Conservation (phyloP, 2,113 vertebrate species). For the Paratilapia polleni region DNA sequence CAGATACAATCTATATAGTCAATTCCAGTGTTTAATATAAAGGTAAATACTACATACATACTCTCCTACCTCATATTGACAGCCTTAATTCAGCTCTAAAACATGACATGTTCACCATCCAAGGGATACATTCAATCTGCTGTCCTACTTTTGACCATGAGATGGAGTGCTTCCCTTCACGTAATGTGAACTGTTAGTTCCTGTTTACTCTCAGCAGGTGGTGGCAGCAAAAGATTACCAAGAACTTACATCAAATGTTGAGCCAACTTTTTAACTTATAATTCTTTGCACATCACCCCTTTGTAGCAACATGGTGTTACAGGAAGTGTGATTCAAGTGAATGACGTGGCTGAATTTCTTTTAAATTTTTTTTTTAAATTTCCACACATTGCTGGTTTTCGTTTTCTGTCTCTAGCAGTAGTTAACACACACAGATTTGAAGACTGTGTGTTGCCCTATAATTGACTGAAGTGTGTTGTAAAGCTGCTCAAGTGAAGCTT, state of each 20-base stretch:
- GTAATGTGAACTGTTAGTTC: neutral
- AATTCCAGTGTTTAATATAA: neutral
- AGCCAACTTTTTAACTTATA: too few relatives aligned
- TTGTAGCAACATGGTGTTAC: neutral
- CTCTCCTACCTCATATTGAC: neutral
- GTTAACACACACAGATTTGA: neutral
- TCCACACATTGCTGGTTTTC: neutral
- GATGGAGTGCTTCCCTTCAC: constrained; percentile 20
- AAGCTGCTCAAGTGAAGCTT: neutral
- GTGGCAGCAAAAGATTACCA: neutral
- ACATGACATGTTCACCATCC: neutral
- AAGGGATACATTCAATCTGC: neutral
- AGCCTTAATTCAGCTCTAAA: neutral
- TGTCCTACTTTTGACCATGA: constrained; percentile 25
- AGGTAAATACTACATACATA: neutral
- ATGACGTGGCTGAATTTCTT: rapidly evolving
- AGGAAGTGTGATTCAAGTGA: neutral
- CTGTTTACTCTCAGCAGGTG: neutral
- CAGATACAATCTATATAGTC: rapidly evolving
- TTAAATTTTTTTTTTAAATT: too few relatives aligned
- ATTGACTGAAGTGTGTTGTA: neutral
- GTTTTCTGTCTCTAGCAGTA: neutral
- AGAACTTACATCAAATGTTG: neutral
- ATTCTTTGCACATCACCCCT: too few relatives aligned
- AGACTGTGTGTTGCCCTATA: neutral